Evolutionary conservation across 37 sponge, comb jelly and placozoan genomes (phyloP).

Genomic region (Oopsacas minuta): DNA sequence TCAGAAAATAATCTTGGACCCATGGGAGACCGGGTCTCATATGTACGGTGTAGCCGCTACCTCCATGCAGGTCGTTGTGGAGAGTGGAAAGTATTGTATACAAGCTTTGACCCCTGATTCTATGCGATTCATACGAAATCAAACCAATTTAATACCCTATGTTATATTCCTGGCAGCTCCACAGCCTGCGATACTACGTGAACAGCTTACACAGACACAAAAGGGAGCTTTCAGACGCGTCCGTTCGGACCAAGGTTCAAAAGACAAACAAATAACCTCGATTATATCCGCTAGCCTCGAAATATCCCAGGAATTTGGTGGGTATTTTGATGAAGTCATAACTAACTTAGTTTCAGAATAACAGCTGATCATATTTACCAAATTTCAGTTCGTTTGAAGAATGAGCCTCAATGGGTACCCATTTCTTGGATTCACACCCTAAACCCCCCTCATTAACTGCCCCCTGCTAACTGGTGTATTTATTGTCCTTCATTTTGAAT

Average conservation of each 20-base stretch:
- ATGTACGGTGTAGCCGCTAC: background rate
- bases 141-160: background rate
- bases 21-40: background rate
- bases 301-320: background rate
- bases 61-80: background rate
- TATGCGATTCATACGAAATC: background rate
- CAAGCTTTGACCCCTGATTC: background rate
- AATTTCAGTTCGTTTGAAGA: background rate
- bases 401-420: background rate
- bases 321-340: background rate
- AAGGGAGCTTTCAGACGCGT: background rate
- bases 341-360: background rate
- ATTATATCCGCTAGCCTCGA: background rate
- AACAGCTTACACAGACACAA: background rate
- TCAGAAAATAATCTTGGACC: background rate
- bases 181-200: background rate
- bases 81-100: background rate
- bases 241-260: background rate
- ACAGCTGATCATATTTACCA: background rate
- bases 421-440: conserved; percentile 6
- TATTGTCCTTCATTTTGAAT: background rate
- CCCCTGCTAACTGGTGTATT: no score
- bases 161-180: background rate
- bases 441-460: background rate
- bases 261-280: conserved; percentile 9